phyloP scores from a whole-genome alignment of 2,797 vertebrate genomes.

The Silurus lanzhouensis region DNA sequence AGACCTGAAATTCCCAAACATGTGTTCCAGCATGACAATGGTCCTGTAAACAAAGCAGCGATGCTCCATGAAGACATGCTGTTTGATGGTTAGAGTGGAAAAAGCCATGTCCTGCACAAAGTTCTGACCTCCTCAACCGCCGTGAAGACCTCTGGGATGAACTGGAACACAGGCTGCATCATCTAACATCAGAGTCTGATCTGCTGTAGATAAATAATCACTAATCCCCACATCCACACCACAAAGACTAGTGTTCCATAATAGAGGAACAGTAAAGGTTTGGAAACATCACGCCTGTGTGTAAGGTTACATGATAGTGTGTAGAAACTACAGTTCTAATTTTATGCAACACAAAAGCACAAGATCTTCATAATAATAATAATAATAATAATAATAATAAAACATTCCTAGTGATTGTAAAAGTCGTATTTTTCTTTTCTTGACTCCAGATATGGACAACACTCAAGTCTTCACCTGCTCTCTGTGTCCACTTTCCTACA shows the following conservation, averaged over 20 bases:
- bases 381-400: too few relatives aligned
- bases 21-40: neutral
- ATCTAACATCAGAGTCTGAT: too few relatives aligned
- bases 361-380: neutral
- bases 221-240: too few relatives aligned
- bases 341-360: neutral
- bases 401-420: too few relatives aligned
- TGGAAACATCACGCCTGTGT: neutral
- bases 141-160: too few relatives aligned
- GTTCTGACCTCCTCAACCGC: too few relatives aligned
- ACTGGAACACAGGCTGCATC: too few relatives aligned
- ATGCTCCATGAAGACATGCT: too few relatives aligned
- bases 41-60: too few relatives aligned
- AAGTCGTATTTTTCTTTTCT: neutral
- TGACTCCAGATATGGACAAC: neutral
- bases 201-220: too few relatives aligned
- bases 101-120: too few relatives aligned
- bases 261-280: neutral
- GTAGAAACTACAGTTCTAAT: neutral
- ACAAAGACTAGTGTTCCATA: neutral
- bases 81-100: too few relatives aligned
- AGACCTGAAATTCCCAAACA: neutral
- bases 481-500: constrained; percentile 14
- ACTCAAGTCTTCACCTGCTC: constrained; percentile 25
- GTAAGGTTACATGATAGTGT: neutral